These are phyloP conservation scores for Microtus ochrogaster DNA, from an alignment of 2,113 vertebrate species.

Conservation along the genomic window DNA sequence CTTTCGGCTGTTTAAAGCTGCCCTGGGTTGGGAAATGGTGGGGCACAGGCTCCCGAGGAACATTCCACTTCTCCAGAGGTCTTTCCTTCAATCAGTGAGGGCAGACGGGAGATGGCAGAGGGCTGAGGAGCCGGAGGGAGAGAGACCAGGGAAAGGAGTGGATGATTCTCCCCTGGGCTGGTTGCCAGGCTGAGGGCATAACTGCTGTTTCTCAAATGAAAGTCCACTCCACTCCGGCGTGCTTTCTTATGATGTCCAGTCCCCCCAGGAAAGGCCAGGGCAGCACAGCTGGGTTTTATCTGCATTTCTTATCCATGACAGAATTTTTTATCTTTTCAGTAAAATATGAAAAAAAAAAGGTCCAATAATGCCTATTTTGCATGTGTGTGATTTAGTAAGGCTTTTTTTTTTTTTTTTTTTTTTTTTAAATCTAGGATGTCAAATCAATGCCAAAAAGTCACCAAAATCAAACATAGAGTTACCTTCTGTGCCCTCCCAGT, in stretches of 20 bases:
- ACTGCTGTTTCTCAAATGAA: background rate
- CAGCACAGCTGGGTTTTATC: background rate
- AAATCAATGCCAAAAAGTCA: constrained; percentile 64
- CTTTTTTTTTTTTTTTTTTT: constrained; percentile 24
- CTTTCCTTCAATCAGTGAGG: background rate
- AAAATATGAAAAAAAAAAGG: background rate
- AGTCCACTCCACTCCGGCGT: background rate
- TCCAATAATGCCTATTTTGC: constrained; percentile 34
- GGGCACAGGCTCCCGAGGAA: accelerated
- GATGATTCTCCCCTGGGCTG: background rate
- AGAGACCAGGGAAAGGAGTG: background rate
- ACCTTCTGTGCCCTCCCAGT: constrained; percentile 64
- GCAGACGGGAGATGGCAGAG: background rate
- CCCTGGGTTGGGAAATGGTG: background rate
- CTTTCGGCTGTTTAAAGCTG: background rate
- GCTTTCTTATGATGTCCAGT: background rate
- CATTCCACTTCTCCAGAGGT: background rate
- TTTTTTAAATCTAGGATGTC: constrained; percentile 30
- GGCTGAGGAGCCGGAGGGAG: background rate
- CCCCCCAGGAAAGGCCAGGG: background rate
- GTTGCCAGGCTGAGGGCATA: background rate
- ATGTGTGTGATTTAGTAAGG: background rate
- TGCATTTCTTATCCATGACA: constrained; percentile 8
- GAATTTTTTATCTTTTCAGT: constrained; percentile 4
- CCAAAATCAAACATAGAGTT: constrained; percentile 70